These are phyloP conservation scores for Yponomeuta evonymella DNA, from an alignment of 2,888 invertebrate genomes.

Conservation along the genomic window DNA sequence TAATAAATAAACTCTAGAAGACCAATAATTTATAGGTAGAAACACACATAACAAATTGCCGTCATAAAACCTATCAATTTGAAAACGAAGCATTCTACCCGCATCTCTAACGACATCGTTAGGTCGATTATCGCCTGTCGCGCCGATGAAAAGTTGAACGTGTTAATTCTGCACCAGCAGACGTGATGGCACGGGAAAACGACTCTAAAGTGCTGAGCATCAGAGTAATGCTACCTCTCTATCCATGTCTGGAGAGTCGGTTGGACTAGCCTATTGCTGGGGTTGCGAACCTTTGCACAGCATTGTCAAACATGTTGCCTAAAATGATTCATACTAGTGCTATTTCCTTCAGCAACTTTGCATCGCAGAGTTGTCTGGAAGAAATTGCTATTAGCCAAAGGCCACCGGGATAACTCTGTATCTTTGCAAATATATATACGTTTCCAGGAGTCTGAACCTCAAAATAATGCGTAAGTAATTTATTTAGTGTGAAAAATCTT, in stretches of 20 bases:
- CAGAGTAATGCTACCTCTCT: conserved; percentile 56
- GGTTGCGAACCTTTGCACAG: conserved; percentile 30
- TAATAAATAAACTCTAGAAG: background rate
- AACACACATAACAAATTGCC: background rate
- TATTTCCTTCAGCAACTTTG: no score
- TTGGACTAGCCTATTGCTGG: conserved; percentile 40
- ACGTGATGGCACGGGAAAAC: conserved; percentile 10
- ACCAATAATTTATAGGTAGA: background rate
- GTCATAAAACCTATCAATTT: conserved; percentile 9
- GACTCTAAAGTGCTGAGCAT: conserved; percentile 54
- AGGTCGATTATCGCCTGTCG: conserved; percentile 14
- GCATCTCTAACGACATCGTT: conserved; percentile 15
- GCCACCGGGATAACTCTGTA: no score
- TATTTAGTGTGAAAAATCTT: no score
- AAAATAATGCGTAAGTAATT: no score
- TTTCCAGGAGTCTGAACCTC: no score
- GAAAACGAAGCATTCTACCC: background rate
- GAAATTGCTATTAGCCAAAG: no score
- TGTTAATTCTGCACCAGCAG: conserved; percentile 10
- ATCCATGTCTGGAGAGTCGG: conserved; percentile 56
- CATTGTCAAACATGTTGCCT: no score
- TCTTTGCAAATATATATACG: no score
- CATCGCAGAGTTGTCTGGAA: no score
- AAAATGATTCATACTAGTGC: no score
- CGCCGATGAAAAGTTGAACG: conserved; percentile 11